These are phyloP conservation scores for Orgyia antiqua DNA, from an alignment of 2,888 invertebrate species.

Conservation along the genomic window DNA sequence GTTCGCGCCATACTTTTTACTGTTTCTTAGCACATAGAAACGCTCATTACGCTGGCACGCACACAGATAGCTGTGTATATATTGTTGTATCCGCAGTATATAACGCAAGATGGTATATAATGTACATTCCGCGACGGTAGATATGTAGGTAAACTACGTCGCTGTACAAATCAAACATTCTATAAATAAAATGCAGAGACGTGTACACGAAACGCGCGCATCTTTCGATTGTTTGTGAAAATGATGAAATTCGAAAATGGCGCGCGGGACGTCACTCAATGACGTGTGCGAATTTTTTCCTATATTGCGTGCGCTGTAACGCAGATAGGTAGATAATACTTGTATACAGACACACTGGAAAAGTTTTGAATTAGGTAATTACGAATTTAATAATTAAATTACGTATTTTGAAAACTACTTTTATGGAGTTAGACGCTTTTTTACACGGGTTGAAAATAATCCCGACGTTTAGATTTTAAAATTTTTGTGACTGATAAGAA, in stretches of 20 bases:
- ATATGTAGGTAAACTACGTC: conserved; percentile 70
- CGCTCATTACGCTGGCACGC: conserved; percentile 69
- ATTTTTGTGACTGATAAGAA: too few species aligned
- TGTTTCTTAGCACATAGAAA: conserved; percentile 78
- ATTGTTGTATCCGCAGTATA: conserved; percentile 67
- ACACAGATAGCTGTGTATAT: conserved; percentile 44
- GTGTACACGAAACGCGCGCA: conserved; percentile 50
- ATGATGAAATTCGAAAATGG: conserved; percentile 32
- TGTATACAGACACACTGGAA: too few species aligned
- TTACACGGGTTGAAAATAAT: too few species aligned
- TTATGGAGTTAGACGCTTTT: too few species aligned
- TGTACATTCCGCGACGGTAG: conserved; percentile 68
- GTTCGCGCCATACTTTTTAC: conserved; percentile 79
- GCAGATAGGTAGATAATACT: too few species aligned
- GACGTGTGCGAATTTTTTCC: conserved; percentile 18
- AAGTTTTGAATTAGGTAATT: too few species aligned
- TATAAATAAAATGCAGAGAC: conserved; percentile 64
- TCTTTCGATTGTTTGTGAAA: conserved; percentile 30
- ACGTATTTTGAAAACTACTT: too few species aligned
- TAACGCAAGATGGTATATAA: conserved; percentile 70
- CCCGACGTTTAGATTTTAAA: too few species aligned
- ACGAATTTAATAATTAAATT: too few species aligned
- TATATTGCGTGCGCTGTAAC: conserved; percentile 4
- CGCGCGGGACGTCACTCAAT: conserved; percentile 23
- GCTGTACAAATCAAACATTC: conserved; percentile 70